These are phyloP conservation scores for Noctuana brunneofusca DNA, from an alignment of 2,888 invertebrate species.

Conservation along the genomic window DNA sequence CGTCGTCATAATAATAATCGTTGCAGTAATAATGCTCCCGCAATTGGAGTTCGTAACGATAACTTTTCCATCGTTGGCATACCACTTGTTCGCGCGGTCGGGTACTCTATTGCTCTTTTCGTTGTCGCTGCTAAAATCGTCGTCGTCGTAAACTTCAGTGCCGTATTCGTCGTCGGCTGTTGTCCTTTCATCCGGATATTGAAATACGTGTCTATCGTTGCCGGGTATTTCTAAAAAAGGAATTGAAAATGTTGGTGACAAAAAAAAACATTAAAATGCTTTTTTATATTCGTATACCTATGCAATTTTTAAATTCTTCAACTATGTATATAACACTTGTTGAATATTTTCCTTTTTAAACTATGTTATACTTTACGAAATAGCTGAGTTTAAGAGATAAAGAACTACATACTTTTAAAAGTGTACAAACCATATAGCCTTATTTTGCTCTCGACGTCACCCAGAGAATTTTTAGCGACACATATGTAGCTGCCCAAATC, in stretches of 20 bases:
- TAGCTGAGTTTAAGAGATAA: background rate
- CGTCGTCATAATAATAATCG: constrained; percentile 44
- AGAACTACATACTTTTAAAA: background rate
- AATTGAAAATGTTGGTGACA: background rate
- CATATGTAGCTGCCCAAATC: constrained; percentile 94
- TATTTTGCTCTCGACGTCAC: constrained; percentile 94
- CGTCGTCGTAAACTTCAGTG: constrained; percentile 69
- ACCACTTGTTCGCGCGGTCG: constrained; percentile 79
- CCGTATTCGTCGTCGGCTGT: constrained; percentile 73
- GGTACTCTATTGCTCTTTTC: constrained; percentile 75
- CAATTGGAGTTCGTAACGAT: constrained; percentile 53
- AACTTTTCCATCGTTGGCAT: constrained; percentile 72
- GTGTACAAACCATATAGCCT: constrained; percentile 88
- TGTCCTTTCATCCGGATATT: constrained; percentile 69
- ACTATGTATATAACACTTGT: no score
- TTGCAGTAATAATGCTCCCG: constrained; percentile 44
- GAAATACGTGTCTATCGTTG: constrained; percentile 72
- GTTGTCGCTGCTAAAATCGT: constrained; percentile 56
- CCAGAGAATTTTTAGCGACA: constrained; percentile 93
- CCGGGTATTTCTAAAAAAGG: constrained; percentile 73
- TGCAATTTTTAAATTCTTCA: no score
- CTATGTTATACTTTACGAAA: no score
- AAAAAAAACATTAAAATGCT: no score
- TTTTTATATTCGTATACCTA: no score
- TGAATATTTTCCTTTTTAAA: background rate